Evolutionary conservation across 2,113 vertebrate genomes (phyloP).

Genomic region (Carlito syrichta): DNA sequence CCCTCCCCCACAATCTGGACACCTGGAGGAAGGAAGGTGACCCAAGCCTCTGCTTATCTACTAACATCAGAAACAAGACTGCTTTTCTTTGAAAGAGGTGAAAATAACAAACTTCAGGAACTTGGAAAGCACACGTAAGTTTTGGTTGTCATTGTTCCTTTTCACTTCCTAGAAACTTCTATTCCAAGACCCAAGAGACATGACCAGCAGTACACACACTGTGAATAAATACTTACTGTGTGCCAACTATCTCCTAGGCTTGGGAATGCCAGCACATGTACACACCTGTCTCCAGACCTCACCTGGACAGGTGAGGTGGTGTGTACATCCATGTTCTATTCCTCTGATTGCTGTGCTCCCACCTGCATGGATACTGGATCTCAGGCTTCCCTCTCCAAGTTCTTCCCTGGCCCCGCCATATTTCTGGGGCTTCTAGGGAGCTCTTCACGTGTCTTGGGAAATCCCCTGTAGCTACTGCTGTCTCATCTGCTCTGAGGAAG

Average conservation of each 20-base stretch:
- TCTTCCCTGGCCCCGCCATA: fast-evolving
- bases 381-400: not conserved
- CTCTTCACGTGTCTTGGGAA: too few species aligned
- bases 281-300: not conserved
- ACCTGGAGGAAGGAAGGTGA: too few species aligned
- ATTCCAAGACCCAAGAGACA: not conserved
- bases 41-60: not conserved
- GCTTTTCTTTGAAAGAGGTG: not conserved
- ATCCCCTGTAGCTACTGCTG: too few species aligned
- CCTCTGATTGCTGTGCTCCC: not conserved
- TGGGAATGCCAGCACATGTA: not conserved
- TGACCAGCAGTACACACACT: not conserved
- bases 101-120: not conserved
- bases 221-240: too few species aligned
- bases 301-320: too few species aligned
- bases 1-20: not conserved
- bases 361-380: not conserved
- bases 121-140: not conserved
- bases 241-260: not conserved
- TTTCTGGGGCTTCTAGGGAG: not conserved
- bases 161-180: not conserved
- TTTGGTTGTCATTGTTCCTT: not conserved
- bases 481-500: not conserved
- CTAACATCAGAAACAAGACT: not conserved
- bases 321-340: fast-evolving